Evolutionary conservation across 30 jellyfish, hydroid and myxozoan genomes (phyloP).

Genomic region (Pseudorhiza aurosa): DNA sequence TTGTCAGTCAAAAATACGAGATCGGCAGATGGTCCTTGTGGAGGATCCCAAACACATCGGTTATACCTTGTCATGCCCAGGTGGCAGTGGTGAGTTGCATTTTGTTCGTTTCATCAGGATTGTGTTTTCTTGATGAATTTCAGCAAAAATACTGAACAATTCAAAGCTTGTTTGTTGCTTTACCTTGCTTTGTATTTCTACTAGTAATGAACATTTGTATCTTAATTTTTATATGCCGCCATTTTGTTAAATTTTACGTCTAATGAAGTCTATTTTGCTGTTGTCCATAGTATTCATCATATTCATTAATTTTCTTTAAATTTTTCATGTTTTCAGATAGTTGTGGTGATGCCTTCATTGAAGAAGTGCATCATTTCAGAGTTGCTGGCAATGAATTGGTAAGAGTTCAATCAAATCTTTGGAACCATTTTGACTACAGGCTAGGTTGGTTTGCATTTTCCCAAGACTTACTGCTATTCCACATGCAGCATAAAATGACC

Average conservation of each 20-base stretch:
- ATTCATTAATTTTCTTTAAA: background rate
- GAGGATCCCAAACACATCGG: slow-evolving; percentile 55
- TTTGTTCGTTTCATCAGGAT: too few relatives aligned
- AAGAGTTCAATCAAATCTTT: background rate
- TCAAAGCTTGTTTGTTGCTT: too few relatives aligned
- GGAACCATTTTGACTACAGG: background rate
- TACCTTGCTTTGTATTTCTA: too few relatives aligned
- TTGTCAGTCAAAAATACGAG: slow-evolving; percentile 56
- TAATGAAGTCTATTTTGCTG: too few relatives aligned
- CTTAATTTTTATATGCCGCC: too few relatives aligned
- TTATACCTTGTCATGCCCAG: slow-evolving; percentile 88
- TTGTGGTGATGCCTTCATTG: slow-evolving; percentile 56
- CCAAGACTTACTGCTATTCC: too few relatives aligned
- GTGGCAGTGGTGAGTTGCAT: slow-evolving; percentile 75
- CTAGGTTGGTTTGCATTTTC: too few relatives aligned
- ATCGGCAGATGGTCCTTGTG: slow-evolving; percentile 65
- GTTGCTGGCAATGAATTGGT: slow-evolving; percentile 86
- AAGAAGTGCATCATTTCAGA: slow-evolving; percentile 83
- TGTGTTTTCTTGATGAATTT: too few relatives aligned
- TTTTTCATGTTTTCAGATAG: slow-evolving; percentile 28
- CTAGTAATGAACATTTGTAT: too few relatives aligned
- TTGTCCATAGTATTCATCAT: too few relatives aligned
- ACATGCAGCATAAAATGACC: too few relatives aligned
- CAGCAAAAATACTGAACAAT: too few relatives aligned
- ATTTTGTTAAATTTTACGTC: background rate